These are phyloP conservation scores for Acrossocheilus wenchowensis DNA, from an alignment of 2,797 vertebrate species.

Conservation along the genomic window DNA sequence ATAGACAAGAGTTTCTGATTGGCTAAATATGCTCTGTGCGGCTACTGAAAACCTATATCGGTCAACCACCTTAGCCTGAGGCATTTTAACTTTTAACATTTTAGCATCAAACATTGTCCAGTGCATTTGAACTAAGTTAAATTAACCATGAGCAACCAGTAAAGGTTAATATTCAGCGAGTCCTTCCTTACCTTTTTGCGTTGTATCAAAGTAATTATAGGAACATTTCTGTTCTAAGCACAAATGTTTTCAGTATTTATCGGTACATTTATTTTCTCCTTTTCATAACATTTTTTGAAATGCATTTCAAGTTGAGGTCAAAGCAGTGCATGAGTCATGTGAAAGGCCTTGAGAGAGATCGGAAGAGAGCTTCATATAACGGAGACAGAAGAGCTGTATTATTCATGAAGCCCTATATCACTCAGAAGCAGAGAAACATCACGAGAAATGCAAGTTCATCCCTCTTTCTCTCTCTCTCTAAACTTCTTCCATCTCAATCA, in stretches of 20 bases:
- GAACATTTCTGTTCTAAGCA: background rate
- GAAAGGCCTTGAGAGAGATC: slow-evolving; percentile 2
- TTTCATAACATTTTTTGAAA: background rate
- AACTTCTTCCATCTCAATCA: background rate
- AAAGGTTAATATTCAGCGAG: background rate
- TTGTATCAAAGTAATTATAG: background rate
- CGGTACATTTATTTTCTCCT: background rate
- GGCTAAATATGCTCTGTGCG: background rate
- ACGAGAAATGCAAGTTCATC: slow-evolving; percentile 1
- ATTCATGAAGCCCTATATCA: slow-evolving; percentile 59
- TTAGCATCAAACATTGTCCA: background rate
- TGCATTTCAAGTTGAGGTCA: background rate
- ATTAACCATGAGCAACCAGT: background rate
- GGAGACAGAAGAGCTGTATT: slow-evolving; percentile 33
- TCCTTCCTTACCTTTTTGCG: background rate
- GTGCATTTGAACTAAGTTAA: background rate
- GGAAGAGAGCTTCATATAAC: slow-evolving; percentile 3
- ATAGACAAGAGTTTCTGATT: background rate
- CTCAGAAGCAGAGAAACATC: slow-evolving; percentile 21
- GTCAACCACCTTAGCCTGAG: background rate
- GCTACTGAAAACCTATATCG: background rate
- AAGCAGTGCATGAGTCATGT: background rate
- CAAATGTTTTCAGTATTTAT: background rate
- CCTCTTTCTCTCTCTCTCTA: background rate
- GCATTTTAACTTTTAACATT: background rate